phyloP scores from a whole-genome alignment of 2,888 invertebrate genomes.

The Drosophila cognata region DNA sequence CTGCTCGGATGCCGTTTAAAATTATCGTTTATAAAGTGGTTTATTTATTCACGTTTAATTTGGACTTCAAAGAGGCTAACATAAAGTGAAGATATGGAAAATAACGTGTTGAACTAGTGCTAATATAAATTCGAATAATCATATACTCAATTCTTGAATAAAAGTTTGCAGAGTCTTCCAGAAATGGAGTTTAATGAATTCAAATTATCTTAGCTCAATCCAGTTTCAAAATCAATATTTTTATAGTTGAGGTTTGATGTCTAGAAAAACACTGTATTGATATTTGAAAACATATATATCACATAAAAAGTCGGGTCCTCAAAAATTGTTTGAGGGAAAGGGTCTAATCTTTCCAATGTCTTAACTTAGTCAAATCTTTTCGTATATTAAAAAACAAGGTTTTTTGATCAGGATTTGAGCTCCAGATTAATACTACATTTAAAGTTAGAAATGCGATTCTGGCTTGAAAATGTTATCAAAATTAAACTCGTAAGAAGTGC shows the following conservation, averaged over 20 bases:
- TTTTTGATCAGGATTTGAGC: too few species aligned
- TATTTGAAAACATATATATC: not conserved
- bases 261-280: not conserved
- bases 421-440: too few species aligned
- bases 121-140: not conserved
- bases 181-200: not conserved
- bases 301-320: too few species aligned
- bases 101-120: not conserved
- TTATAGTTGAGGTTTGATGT: not conserved
- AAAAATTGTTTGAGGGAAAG: too few species aligned
- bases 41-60: not conserved
- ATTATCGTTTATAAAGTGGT: conserved; percentile 1
- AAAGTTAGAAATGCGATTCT: too few species aligned
- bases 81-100: not conserved
- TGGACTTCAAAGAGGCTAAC: conserved; percentile 5
- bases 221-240: not conserved
- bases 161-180: not conserved
- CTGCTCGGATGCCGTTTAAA: conserved; percentile 4
- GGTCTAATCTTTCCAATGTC: too few species aligned
- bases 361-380: too few species aligned
- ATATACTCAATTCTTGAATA: not conserved
- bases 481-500: too few species aligned
- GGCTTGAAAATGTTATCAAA: too few species aligned
- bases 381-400: too few species aligned
- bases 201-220: not conserved